Base-by-base conservation (phyloP, 2,113 vertebrate species). In the Cyrtonyx montezumae region DNA sequence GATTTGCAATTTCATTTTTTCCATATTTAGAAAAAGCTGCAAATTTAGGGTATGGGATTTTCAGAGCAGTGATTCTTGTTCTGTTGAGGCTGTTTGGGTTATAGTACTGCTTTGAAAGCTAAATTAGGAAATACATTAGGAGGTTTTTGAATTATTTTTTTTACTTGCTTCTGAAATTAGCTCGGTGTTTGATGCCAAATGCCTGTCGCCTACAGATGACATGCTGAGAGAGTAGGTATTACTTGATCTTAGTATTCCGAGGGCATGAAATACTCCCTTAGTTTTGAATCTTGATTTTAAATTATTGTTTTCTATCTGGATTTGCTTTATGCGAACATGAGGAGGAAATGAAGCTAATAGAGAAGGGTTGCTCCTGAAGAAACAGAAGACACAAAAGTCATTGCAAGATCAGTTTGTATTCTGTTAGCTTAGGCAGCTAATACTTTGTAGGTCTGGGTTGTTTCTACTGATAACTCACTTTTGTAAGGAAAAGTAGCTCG, bases 71-170 rank as follows among this genome's bases (percentile, higher is more conserved):
- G 28, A 74, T 79, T 86, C 87, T 81, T 68, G 61, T 66, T 80
- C 93, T 58, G 79, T 68, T 6, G 13, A 75, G 51, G 77, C 84
- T 82, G 22, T 90, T 96, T 93, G 93, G 63, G 85, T 73, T 86
- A 51, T 78, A 63, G 82, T 49, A 42, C 95, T 84, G 83, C 80
- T 96, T 96, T 96, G 93, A 96, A 94, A 76, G 34, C 94, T 96
- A 75, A 95, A 95, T 78, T 93, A 95, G 92, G 90, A 90, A 88
- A 30, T 93, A 2, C 61, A 71, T 45, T 36, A 90, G 61, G 93
- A 93, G 76, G 61, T 78, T 42, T 42, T 76, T 88, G 92, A 58
- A 70, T 78, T 69, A 56, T 70, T 74, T 67, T 55, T 91, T 59
- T 93, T 91, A 59, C 40, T 21, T 94, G 93, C 94, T 97, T 87